phyloP scores from a whole-genome alignment of 2,888 invertebrate genomes.

The Crioceris asparagi region DNA sequence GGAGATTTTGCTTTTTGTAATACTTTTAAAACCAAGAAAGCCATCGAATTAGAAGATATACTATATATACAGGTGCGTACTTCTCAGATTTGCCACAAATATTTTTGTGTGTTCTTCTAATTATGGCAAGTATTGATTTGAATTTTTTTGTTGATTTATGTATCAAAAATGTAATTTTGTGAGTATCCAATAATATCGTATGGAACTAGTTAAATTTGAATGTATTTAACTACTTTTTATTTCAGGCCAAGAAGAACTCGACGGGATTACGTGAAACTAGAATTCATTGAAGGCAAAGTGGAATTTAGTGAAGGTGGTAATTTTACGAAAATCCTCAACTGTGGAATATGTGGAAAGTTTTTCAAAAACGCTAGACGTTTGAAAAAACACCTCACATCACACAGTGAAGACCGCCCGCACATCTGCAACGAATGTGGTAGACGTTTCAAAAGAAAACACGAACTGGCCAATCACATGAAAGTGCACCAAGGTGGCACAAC shows the following conservation, averaged over 20 bases:
- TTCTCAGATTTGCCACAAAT: too few species aligned
- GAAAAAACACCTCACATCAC: conserved; percentile 37
- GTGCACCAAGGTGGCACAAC: conserved; percentile 10
- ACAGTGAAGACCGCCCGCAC: conserved; percentile 41
- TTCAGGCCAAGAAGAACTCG: neutral
- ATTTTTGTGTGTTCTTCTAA: too few species aligned
- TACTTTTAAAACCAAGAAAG: too few species aligned
- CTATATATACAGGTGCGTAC: too few species aligned
- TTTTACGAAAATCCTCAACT: conserved; percentile 5
- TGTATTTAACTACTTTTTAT: neutral
- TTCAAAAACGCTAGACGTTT: conserved; percentile 36
- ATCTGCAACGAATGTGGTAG: conserved; percentile 18
- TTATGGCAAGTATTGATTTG: too few species aligned
- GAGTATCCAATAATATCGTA: too few species aligned
- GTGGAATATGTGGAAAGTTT: conserved; percentile 38
- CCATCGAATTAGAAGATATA: too few species aligned
- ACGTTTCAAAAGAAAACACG: conserved; percentile 12
- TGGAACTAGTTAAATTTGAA: too few species aligned
- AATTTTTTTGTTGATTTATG: too few species aligned
- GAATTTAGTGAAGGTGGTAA: conserved; percentile 6
- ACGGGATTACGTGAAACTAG: neutral
- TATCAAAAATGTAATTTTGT: neutral
- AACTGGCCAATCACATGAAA: conserved; percentile 16
- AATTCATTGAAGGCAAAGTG: conserved; percentile 6
- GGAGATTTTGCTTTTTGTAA: too few species aligned